Conservation (phyloP, 1,140 invertebrate genomes). For the Tribolium madens region DNA sequence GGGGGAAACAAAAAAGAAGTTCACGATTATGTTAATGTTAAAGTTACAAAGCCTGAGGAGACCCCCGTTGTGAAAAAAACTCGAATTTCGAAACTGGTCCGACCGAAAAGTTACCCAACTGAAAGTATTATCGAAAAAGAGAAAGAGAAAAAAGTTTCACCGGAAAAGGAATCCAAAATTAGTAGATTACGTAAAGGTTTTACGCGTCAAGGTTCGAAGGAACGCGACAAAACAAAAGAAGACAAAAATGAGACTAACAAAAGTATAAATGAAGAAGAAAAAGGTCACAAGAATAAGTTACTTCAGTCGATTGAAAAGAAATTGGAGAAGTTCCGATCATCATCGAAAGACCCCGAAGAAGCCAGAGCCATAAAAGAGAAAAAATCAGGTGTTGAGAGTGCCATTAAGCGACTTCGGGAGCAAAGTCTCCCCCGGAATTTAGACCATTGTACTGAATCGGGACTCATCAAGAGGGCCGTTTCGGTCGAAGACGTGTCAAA, state of each 20-base stretch:
- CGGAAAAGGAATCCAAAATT: constrained; percentile 68
- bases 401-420: constrained; percentile 72
- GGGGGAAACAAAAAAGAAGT: constrained; percentile 50
- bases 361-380: constrained; percentile 64
- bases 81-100: constrained; percentile 70
- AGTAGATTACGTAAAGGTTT: constrained; percentile 65
- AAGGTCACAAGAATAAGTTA: constrained; percentile 69
- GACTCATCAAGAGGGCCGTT: constrained; percentile 75
- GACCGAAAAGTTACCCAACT: constrained; percentile 70
- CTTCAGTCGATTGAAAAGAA: constrained; percentile 75
- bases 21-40: constrained; percentile 45
- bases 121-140: constrained; percentile 65
- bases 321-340: constrained; percentile 72
- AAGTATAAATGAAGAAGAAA: constrained; percentile 62
- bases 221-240: constrained; percentile 63
- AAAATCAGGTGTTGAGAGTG: constrained; percentile 67
- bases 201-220: constrained; percentile 64
- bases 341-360: constrained; percentile 64
- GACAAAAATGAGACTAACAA: constrained; percentile 67
- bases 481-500: constrained; percentile 76
- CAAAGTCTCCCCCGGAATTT: constrained; percentile 73
- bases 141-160: constrained; percentile 62
- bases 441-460: constrained; percentile 68
- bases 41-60: constrained; percentile 15
- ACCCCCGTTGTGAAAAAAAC: constrained; percentile 60